phyloP scores from a whole-genome alignment of 1,140 invertebrate species.

The Cryptotermes secundus region DNA sequence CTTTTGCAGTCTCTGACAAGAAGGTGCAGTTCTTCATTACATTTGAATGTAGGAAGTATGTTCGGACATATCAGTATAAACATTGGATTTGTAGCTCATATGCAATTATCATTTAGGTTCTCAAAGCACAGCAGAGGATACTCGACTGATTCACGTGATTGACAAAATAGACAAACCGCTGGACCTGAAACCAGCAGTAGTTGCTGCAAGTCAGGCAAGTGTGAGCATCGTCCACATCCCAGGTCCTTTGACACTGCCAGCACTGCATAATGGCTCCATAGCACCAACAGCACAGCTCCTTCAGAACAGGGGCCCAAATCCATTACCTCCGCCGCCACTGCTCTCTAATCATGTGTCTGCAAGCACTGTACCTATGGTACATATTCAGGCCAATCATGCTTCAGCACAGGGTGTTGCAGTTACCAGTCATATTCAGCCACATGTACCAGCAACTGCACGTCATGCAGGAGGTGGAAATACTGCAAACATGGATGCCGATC shows the following conservation, averaged over 20 bases:
- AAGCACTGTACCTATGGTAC: not conserved
- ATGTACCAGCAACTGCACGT: not conserved
- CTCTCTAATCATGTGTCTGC: not conserved
- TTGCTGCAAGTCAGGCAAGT: slow-evolving; percentile 27
- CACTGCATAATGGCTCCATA: not conserved
- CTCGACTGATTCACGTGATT: slow-evolving; percentile 33
- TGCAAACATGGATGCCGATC: not conserved
- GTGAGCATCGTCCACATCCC: slow-evolving; percentile 25
- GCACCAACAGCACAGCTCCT: not conserved
- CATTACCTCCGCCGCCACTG: not conserved
- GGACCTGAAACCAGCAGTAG: slow-evolving; percentile 34
- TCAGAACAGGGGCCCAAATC: not conserved
- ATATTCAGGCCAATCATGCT: not conserved
- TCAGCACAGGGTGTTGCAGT: not conserved
- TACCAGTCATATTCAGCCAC: no score
- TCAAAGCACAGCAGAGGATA: slow-evolving; percentile 21
- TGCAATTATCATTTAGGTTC: not conserved
- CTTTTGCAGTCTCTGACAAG: no score
- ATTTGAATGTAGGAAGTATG: no score
- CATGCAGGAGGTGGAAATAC: not conserved
- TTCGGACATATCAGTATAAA: no score
- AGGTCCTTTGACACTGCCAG: not conserved
- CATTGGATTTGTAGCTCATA: no score
- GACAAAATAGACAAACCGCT: slow-evolving; percentile 36
- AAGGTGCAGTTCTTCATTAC: no score